Percentiles rank a stretch among this genome's conserved stretches.
Conservation (phyloP, 2,113 vertebrate species). For the Azemiops feae region DNA sequence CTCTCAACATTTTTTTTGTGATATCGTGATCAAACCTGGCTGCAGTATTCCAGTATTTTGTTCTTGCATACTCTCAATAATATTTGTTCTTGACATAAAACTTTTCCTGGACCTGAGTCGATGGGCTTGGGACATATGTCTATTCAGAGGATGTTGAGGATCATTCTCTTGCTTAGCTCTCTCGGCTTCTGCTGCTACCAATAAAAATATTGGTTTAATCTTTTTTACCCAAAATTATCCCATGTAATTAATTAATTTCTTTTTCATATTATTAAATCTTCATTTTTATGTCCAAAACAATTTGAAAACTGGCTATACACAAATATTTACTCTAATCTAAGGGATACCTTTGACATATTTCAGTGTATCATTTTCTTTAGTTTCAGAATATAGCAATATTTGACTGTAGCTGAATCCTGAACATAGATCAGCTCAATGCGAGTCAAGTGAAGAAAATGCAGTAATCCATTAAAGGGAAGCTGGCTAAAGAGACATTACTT, state of each 20-base stretch:
- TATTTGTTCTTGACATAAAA: background rate
- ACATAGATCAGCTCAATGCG: background rate
- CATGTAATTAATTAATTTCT: background rate
- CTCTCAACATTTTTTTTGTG: no score
- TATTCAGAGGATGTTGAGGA: background rate
- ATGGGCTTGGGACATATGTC: background rate
- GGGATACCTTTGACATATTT: background rate
- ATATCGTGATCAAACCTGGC: no score
- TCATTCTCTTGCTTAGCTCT: background rate
- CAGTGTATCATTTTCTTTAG: background rate
- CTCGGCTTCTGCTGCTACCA: background rate
- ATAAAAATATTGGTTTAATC: background rate
- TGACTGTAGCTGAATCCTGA: background rate
- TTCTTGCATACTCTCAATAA: background rate
- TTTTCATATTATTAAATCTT: background rate
- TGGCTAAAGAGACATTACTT: background rate
- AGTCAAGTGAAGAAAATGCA: background rate
- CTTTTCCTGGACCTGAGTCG: background rate
- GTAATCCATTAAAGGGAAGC: slow-evolving; percentile 1
- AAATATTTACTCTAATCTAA: background rate
- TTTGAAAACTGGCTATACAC: background rate
- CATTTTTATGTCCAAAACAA: background rate
- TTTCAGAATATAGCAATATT: background rate
- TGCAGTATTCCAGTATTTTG: background rate
- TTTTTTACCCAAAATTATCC: background rate